Base-by-base conservation (phyloP, 1,140 invertebrate genomes). In the Cotesia vestalis region DNA sequence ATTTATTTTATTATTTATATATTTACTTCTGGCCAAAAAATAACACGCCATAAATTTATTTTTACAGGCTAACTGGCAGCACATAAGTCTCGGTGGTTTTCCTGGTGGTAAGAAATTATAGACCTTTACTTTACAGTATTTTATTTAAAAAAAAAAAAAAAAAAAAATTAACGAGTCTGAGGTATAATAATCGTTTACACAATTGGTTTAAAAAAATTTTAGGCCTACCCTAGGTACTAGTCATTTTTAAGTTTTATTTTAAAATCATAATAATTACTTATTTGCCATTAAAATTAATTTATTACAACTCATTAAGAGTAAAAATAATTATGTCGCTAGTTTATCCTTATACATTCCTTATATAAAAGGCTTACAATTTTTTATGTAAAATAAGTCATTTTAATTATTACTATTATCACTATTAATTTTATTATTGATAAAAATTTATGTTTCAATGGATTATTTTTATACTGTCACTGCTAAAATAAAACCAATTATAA, bases 11-110 rank as follows among this genome's bases (percentile, higher is more conserved):
- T 17, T 73, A 35, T 55, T 70, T 61, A 11, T 66, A 38, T 52
- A 74, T 71, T 53, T 62, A 74, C 17, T 69, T 53, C 46, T 64
- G 40, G 64, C 66, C 40, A n/a, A 69, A 38, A 3, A 61, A 34
- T 62, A 14, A 52, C n/a, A 52, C n/a, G 1, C 1, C 2, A 52
- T 52, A 8, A 40, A 64, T 66, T 52, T 38, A 51, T 14, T 62
- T 75, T 76, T 63, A 69, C 72, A 86, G 85, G 85, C 85, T 61
- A 86, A 87, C 69, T 88, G 86, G 86, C 82, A 87, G 20, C 75
- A 86, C 46, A 73, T 88, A 69, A 85, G 77, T 69, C 73, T 82
- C 69, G 81, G 82, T 71, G 81, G 83, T 60, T 72, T 85, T 67
- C 52, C 77, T 72, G 80, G 80, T 75, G 75, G 71, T 70, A 70